A percentile compares a stretch with the other conserved stretches of the same genome.
Conservation (phyloP, 2,888 invertebrate species). For the Lithophane socia region DNA sequence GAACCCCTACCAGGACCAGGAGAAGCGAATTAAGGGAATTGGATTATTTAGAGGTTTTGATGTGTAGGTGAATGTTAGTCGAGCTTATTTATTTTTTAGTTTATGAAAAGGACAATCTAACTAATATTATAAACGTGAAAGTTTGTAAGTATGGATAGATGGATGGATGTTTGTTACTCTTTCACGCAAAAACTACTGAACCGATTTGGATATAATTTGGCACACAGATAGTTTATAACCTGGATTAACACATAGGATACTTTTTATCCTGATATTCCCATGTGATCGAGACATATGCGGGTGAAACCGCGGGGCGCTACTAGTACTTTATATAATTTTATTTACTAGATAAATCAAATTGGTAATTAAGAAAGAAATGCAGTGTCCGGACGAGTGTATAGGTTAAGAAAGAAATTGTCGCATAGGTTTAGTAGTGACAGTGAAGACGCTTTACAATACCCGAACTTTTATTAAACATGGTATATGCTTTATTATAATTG, state of each 20-base stretch:
- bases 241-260: too few relatives aligned
- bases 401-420: background rate
- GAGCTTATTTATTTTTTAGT: background rate
- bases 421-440: background rate
- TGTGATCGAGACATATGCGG: too few relatives aligned
- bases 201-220: too few relatives aligned
- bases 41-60: conserved; percentile 12
- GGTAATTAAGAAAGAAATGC: background rate
- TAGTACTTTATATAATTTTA: background rate
- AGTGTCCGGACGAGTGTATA: background rate
- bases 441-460: background rate
- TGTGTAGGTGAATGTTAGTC: background rate
- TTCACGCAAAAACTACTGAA: too few relatives aligned
- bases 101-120: background rate
- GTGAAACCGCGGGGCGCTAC: too few relatives aligned
- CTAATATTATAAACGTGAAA: too few relatives aligned
- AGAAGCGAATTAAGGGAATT: conserved; percentile 6
- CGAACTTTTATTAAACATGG: background rate
- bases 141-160: too few relatives aligned
- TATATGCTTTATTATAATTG: background rate
- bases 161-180: too few relatives aligned
- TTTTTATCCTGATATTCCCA: too few relatives aligned
- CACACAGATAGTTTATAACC: too few relatives aligned
- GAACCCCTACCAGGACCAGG: conserved; percentile 56
- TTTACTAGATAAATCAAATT: background rate